These are phyloP conservation scores for Eristalinus sepulchralis DNA, from an alignment of 2,888 invertebrate species.

Conservation along the genomic window DNA sequence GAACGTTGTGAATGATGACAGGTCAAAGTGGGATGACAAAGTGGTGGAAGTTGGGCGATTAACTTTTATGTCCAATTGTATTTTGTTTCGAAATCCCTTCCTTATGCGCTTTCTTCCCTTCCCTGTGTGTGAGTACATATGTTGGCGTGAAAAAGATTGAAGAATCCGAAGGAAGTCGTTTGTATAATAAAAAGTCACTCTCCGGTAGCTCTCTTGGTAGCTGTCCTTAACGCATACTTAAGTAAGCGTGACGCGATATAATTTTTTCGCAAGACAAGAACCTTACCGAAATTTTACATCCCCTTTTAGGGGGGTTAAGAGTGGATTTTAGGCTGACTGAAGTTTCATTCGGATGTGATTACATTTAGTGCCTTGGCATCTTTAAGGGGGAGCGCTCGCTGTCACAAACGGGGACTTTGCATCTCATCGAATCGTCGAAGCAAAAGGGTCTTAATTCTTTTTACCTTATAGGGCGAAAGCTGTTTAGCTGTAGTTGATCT, in stretches of 20 bases:
- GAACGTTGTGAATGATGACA: slow-evolving; percentile 33
- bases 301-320: not conserved
- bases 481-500: too few relatives aligned
- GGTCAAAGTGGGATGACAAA: slow-evolving; percentile 45
- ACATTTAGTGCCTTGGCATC: not conserved
- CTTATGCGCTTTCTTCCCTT: not conserved
- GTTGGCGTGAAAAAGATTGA: not conserved
- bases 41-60: slow-evolving; percentile 28
- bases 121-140: not conserved
- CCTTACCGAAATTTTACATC: not conserved
- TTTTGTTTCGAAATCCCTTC: not conserved
- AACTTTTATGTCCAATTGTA: slow-evolving; percentile 38
- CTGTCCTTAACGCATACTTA: not conserved
- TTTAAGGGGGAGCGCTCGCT: not conserved
- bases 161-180: not conserved
- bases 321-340: not conserved
- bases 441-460: not conserved
- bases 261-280: not conserved
- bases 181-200: not conserved
- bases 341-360: not conserved
- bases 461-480: too few relatives aligned
- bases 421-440: not conserved
- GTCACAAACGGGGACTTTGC: not conserved
- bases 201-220: not conserved
- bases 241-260: not conserved